A percentile compares a stretch with the other conserved stretches of the same genome.
phyloP scores from a whole-genome alignment of 37 sponge, comb jelly and placozoan genomes.

The Ianthella basta region DNA sequence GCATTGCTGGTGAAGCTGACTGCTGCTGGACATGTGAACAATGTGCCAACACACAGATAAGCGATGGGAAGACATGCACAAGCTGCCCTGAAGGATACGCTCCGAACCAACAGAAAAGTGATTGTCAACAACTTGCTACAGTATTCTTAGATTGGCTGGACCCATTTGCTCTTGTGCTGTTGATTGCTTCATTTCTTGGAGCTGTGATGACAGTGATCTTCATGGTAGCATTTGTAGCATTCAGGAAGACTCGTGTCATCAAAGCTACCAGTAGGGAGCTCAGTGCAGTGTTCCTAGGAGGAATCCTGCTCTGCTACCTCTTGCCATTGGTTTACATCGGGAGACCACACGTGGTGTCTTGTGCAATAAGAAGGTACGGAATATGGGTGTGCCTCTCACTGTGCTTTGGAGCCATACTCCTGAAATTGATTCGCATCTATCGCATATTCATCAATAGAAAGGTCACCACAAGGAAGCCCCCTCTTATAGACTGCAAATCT shows the following conservation, averaged over 20 bases:
- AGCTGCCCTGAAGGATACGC: slow-evolving; percentile 38
- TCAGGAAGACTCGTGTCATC: slow-evolving; percentile 41
- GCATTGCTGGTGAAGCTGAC: slow-evolving; percentile 7
- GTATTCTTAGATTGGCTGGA: slow-evolving; percentile 26
- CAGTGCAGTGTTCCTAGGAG: slow-evolving; percentile 47
- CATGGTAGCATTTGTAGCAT: slow-evolving; percentile 35
- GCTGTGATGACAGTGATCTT: slow-evolving; percentile 30
- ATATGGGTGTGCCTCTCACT: slow-evolving; percentile 47
- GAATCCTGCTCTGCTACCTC: slow-evolving; percentile 50
- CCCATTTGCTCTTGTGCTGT: slow-evolving; percentile 27
- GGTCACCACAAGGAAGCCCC: background rate
- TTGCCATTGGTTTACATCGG: slow-evolving; percentile 43
- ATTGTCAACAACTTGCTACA: slow-evolving; percentile 33
- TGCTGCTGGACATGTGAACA: slow-evolving; percentile 71
- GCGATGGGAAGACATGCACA: slow-evolving; percentile 28
- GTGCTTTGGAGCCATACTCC: slow-evolving; percentile 55
- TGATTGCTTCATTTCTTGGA: slow-evolving; percentile 41
- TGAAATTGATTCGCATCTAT: slow-evolving; percentile 58
- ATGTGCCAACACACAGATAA: slow-evolving; percentile 25
- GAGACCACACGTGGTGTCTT: slow-evolving; percentile 44
- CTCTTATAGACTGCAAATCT: background rate
- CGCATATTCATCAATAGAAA: slow-evolving; percentile 50
- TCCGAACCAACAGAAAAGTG: slow-evolving; percentile 39
- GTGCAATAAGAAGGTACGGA: slow-evolving; percentile 44
- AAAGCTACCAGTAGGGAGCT: slow-evolving; percentile 80